Base-by-base conservation (phyloP, 92 coral and sea anemone species). In the Zoanthus solanderi region DNA sequence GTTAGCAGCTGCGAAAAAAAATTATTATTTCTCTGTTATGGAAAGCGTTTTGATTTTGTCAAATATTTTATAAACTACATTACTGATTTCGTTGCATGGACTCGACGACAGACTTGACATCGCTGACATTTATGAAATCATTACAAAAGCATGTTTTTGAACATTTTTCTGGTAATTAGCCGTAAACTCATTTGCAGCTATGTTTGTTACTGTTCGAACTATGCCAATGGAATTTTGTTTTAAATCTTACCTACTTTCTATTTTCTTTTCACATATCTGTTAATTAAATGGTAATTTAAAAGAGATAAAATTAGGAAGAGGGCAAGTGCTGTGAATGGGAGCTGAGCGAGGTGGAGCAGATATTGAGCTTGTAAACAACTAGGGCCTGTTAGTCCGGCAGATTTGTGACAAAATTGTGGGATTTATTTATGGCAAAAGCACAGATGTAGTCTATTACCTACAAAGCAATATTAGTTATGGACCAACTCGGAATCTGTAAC, bases 61-160 rank as follows among this genome's bases (percentile, higher is more conserved):
- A 50, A 50, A 50, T 50, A 50, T 11, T 47, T 47, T 47, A 47
- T 47, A 47, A 50, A 50, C 56, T 5, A 81, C 58, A 46, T n/a
- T 44, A 32, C 85, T 66, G 46, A 81, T 28, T 46, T 81, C 85
- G 61, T 81, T 42, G 75, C 75, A 81, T 47, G 85, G 46, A 61
- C 66, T 81, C 74, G 60, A 47, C 18, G 37, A 79, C 60, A 65
- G 57, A 46, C 42, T 37, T 44, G 66, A 81, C 13, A 18, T 14
- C 23, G 29, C 73, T 60, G 73, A 46, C 85, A 67, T 45, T 18
- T 66, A 11, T 50, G 47, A 81, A 48, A 81, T 81, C 17, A 46
- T 28, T 37, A 37, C 42, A 37, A 37, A 66, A 81, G 18, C 75
- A 46, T 28, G 46, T 63, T 63, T 28, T 14, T 81, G 18, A 81